Evolutionary conservation across 2,797 vertebrate species (phyloP), one percentile per base, ranked within the genome.

Genomic region (Okamejei kenojei): DNA sequence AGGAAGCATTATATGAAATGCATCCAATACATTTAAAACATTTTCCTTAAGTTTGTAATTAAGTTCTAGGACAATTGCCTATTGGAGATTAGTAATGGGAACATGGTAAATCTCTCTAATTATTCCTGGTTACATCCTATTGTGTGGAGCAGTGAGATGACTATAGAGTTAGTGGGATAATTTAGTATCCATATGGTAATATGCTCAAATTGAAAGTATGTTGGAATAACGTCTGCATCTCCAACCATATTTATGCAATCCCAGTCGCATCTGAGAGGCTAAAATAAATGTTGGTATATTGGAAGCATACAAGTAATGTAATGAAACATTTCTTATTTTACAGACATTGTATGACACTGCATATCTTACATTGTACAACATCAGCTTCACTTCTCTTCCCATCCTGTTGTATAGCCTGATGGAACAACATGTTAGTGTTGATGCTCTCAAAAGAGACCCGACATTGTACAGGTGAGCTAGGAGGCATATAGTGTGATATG

Each of bases 381-480:
- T 99, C 97, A 99, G 98, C 96, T 99, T 99, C 96, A 99, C 99
- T 35, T 99, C 99, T 93, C 97, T 99, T 94, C 99, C 98, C 94
- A 99, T 99, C 94, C 98, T 99, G 90, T 96, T 99, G 93, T 99
- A 98, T 93, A 98, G 99, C 94, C 97, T 99, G 86, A 97, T 98
- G 94, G 99, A 99, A 95, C 98, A 99, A 94, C 98, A 99, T 94
- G 97, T 99, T 84, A 96, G 97, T 95, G 96, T 96, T 93, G 98
- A 99, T 93, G 97, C 97, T 78, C 97, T 99, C 94, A 98, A 97
- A 96, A 98, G 97, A 95, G 98, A 99, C 95, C 99, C 98, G 0
- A 94, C 96, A 68, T 96, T 99, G 1, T 99, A 99, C 95, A 98
- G 97, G 98, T 98, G 93, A 95, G 94, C 1, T n/a, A 29, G 35